Evolutionary conservation across 64 coral and sea anemone species (phyloP).

Genomic region (Orbicella faveolata): DNA sequence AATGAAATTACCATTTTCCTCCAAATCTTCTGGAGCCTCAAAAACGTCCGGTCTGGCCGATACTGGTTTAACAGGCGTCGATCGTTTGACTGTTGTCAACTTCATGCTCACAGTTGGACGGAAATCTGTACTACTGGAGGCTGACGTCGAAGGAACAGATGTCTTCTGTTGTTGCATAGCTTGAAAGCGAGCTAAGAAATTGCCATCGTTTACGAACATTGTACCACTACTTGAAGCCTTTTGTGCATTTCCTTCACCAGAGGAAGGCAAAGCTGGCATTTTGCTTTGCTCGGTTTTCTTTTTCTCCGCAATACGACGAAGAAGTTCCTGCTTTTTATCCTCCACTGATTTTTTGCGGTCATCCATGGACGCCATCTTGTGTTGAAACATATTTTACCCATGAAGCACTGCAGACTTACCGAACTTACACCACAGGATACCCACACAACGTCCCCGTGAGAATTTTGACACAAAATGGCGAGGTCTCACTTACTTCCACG

Average conservation of each 20-base stretch:
- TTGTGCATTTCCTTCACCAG: neutral
- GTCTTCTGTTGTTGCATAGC: constrained; percentile 48
- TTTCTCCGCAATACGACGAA: constrained; percentile 61
- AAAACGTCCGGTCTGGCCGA: constrained; percentile 34
- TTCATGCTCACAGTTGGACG: constrained; percentile 51
- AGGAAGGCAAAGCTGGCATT: neutral
- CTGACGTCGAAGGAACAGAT: neutral
- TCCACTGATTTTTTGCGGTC: constrained; percentile 40
- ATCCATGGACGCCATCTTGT: constrained; percentile 59
- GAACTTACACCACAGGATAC: neutral
- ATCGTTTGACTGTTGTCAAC: constrained; percentile 48
- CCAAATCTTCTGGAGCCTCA: constrained; percentile 13
- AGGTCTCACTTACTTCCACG: neutral
- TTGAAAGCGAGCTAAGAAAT: constrained; percentile 68
- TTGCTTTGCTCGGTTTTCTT: constrained; percentile 21
- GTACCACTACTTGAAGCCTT: neutral
- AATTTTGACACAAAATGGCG: too few species aligned
- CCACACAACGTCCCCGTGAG: neutral
- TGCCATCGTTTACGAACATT: constrained; percentile 61
- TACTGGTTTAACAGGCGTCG: constrained; percentile 7
- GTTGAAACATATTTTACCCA: neutral
- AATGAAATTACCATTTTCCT: constrained; percentile 61
- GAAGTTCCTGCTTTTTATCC: constrained; percentile 60
- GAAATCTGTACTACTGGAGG: neutral
- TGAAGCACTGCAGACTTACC: neutral